These are phyloP conservation scores for Rhinoderma darwinii DNA, from an alignment of 2,113 vertebrate genomes.

Conservation along the genomic window DNA sequence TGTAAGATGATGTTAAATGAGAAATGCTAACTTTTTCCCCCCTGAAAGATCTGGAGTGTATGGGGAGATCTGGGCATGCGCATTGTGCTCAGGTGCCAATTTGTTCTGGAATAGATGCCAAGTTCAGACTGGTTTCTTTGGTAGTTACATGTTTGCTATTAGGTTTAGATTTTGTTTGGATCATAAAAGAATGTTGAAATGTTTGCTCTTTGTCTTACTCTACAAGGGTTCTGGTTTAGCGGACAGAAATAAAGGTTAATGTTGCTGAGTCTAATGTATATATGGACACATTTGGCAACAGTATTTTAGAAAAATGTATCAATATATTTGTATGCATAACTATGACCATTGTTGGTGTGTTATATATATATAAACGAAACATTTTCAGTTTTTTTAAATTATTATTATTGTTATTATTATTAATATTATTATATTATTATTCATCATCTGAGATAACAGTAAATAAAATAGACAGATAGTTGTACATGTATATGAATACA, in stretches of 20 bases:
- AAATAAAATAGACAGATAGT: too few species aligned
- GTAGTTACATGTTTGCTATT: background rate
- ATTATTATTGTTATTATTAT: too few species aligned
- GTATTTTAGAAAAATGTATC: background rate
- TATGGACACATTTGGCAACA: background rate
- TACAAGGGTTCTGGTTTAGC: background rate
- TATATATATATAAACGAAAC: too few species aligned
- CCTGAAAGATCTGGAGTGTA: slow-evolving; percentile 30
- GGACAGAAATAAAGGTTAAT: background rate
- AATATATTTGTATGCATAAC: background rate
- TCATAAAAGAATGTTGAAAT: background rate
- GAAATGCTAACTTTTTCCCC: slow-evolving; percentile 58
- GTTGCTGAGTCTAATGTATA: background rate
- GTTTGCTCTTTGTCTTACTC: background rate
- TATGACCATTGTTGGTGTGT: too few species aligned
- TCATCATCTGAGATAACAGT: too few species aligned
- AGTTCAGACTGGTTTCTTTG: slow-evolving; percentile 3
- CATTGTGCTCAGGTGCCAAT: slow-evolving; percentile 25
- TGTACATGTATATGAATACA: too few species aligned
- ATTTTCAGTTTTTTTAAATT: background rate
- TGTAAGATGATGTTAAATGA: slow-evolving; percentile 58
- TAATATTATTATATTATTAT: too few species aligned
- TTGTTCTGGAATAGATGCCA: slow-evolving; percentile 30
- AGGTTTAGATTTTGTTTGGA: background rate
- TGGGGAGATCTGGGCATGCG: slow-evolving; percentile 50